Evolutionary conservation across 2,113 vertebrate species (phyloP).

Genomic region (Amia ocellicauda): DNA sequence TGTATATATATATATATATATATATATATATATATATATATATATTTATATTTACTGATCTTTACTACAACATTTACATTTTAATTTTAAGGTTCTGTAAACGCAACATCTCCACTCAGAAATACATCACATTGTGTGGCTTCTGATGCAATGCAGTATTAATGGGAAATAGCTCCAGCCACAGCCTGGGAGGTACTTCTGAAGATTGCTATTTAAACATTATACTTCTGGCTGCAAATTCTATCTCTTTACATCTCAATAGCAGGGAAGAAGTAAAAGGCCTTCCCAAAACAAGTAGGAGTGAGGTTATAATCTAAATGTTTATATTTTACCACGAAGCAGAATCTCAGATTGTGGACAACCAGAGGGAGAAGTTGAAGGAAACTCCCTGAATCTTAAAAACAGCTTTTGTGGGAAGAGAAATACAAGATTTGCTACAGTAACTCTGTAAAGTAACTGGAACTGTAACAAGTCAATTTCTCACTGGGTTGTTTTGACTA

Average conservation of each 20-base stretch:
- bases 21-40: no score
- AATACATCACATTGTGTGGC: not conserved
- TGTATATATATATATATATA: no score
- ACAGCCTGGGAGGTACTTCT: not conserved
- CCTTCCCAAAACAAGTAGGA: not conserved
- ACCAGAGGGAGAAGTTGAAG: not conserved
- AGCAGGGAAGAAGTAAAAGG: not conserved
- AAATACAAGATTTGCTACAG: no score
- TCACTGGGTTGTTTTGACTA: no score
- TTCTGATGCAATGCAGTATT: not conserved
- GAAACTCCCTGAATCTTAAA: slow-evolving; percentile 7
- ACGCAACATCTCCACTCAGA: no score
- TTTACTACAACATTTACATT: no score
- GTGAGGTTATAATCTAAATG: not conserved
- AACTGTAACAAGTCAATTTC: no score
- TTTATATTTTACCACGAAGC: not conserved
- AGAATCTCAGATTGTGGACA: not conserved
- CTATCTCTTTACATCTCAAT: not conserved
- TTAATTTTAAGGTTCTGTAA: no score
- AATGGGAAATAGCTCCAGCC: not conserved
- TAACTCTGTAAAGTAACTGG: no score
- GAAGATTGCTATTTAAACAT: not conserved
- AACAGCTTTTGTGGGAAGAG: no score
- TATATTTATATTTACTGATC: no score
- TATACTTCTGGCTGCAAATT: not conserved